Evolutionary conservation across 2,797 vertebrate species (phyloP), one percentile per base, ranked within the genome.

Genomic region (Poeciliopsis gracilis): DNA sequence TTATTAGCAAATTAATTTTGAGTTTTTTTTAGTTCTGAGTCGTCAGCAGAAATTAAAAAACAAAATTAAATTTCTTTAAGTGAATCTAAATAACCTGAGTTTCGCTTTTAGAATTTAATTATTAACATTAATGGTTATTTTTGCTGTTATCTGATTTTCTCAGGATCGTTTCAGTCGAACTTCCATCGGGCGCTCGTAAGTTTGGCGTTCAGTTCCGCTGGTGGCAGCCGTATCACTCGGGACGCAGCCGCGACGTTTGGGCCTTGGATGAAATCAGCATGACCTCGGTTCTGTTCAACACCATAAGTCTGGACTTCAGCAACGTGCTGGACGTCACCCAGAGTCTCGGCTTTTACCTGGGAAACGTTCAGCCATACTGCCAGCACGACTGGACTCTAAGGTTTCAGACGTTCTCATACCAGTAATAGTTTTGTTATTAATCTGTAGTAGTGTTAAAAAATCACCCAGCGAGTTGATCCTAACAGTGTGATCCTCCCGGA

Each of bases 201-300:
- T 96, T 98, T 74, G 98, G 98, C 38, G 97, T 99, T 78, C 98
- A 99, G 94, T 99, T 99, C 95, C 96, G 98, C 86, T 99, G 98
- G 98, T 99, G 98, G 98, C 98, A 99, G 89, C 98, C 98, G 0
- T 98, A 99, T 82, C 98, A 99, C 82, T 99, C 98, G 1, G 97
- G 98, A 38, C 97, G 97, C 5, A 95, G 97, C 0, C 97, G 97
- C 74, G 98, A 99, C 4, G 98, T 99, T 1, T 99, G 98, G 98
- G 98, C 98, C 0, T 90, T 99, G n/a, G 98, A 99, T 91, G 98
- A 99, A 93, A 98, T 99, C 92, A 97, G 97, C 91, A 98, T 99
- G 98, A 99, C 98, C 11, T 98, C 98, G 2, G 96, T 99, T 69
- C 95, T 99, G 47, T 99, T 99, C 90, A 99, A 99, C 91, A 99